Conservation (phyloP, 1,140 invertebrate species). For the Brachystomella parvula region DNA sequence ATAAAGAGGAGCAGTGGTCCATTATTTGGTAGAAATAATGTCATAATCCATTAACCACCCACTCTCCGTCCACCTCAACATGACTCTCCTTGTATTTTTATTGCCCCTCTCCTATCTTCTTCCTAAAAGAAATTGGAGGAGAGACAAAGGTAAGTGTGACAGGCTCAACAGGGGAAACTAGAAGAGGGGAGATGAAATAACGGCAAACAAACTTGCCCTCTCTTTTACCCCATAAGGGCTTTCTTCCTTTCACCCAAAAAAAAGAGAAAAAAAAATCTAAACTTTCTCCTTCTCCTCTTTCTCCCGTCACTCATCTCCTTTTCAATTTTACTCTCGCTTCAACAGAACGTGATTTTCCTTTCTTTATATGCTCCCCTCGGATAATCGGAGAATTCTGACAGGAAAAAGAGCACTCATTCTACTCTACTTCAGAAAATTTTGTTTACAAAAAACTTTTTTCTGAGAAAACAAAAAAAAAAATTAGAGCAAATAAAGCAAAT, state of each 20-base stretch:
- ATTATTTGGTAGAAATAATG: background rate
- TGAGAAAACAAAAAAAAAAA: background rate
- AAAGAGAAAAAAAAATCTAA: background rate
- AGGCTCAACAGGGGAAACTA: background rate
- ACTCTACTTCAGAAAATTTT: background rate
- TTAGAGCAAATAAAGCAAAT: background rate
- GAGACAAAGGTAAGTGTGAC: background rate
- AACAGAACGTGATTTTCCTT: constrained; percentile 8
- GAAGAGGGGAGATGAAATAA: no score
- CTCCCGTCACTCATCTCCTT: background rate
- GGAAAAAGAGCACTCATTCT: background rate
- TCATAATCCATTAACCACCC: background rate
- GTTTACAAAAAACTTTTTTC: background rate
- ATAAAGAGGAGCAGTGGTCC: background rate
- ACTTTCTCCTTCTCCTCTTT: background rate
- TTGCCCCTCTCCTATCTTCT: no score
- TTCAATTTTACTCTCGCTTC: background rate
- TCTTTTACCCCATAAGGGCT: background rate
- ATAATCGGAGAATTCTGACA: background rate
- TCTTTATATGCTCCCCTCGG: background rate
- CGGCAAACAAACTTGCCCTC: background rate
- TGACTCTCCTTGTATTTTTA: no score
- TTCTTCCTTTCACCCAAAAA: constrained; percentile 2
- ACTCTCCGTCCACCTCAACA: background rate
- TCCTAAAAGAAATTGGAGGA: background rate